These are phyloP conservation scores for Ataeniobius toweri DNA, from an alignment of 2,797 vertebrate genomes.

Conservation along the genomic window DNA sequence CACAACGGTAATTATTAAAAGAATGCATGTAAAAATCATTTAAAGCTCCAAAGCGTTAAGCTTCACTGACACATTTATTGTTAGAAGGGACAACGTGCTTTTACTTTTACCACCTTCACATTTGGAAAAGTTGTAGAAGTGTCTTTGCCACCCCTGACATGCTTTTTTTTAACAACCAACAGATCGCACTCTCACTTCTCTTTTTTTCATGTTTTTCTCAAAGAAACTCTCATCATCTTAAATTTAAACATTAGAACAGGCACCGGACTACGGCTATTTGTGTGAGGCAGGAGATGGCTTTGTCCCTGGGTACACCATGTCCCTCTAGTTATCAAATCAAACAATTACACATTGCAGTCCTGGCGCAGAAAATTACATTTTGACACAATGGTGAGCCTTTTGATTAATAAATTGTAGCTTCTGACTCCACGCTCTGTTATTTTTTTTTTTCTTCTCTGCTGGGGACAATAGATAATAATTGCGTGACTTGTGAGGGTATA, in stretches of 20 bases:
- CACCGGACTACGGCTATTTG: conserved; percentile 23
- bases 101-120: conserved; percentile 5
- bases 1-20: not conserved
- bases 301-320: conserved; percentile 30
- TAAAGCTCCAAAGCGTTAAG: not conserved
- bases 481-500: conserved; percentile 78
- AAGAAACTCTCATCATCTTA: conserved; percentile 25
- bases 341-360: conserved; percentile 49
- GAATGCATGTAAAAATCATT: not conserved
- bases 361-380: conserved; percentile 67
- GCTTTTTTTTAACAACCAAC: conserved; percentile 13
- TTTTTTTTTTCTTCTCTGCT: conserved; percentile 47
- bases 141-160: conserved; percentile 23
- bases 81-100: conserved; percentile 4
- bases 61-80: not conserved
- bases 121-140: conserved; percentile 37
- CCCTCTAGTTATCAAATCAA: conserved; percentile 65
- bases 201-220: conserved; percentile 16
- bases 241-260: conserved; percentile 40
- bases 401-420: conserved; percentile 69
- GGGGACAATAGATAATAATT: conserved; percentile 77
- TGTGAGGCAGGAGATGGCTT: not conserved
- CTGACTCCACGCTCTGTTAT: conserved; percentile 36
- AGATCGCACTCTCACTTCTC: conserved; percentile 52
- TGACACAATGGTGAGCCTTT: conserved; percentile 57